These are phyloP conservation scores for Neodon shergylaensis DNA, from an alignment of 2,113 vertebrate genomes.

Conservation along the genomic window DNA sequence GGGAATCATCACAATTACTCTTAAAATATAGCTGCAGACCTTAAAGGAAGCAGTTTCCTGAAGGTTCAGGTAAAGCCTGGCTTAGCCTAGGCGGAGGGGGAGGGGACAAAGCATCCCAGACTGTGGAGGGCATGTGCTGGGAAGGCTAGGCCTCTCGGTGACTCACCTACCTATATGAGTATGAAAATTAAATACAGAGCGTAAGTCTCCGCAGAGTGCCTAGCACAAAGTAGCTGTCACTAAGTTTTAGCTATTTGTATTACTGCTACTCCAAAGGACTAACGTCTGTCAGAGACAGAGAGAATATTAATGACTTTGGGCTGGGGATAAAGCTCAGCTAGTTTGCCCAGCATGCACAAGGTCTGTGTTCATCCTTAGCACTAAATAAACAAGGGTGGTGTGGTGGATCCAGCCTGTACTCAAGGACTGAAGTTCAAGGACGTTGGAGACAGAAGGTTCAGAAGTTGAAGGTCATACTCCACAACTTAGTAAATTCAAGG, in stretches of 20 bases:
- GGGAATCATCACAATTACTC: background rate
- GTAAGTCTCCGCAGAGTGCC: background rate
- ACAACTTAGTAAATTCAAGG: too few relatives aligned
- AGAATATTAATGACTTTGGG: too few relatives aligned
- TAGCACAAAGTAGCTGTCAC: background rate
- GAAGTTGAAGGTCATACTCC: background rate
- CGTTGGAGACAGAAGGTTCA: background rate
- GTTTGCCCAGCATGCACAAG: background rate
- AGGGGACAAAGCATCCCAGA: background rate
- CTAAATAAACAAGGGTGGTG: background rate
- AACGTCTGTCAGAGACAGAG: background rate
- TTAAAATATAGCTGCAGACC: background rate
- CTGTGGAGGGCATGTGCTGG: too few relatives aligned
- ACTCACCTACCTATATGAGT: constrained; percentile 31
- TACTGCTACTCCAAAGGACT: background rate
- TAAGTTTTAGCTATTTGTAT: background rate
- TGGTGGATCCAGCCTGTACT: background rate
- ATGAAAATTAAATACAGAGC: background rate
- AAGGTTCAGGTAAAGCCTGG: background rate
- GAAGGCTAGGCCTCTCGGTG: background rate
- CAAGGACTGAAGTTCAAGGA: background rate
- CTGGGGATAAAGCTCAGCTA: background rate
- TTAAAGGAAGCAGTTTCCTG: background rate
- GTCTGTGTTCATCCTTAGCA: background rate
- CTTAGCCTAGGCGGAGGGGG: background rate